Percentiles rank a stretch among this genome's conserved stretches.
Evolutionary conservation across 2,113 vertebrate genomes (phyloP).

Genomic region (Lucifuga dentata): DNA sequence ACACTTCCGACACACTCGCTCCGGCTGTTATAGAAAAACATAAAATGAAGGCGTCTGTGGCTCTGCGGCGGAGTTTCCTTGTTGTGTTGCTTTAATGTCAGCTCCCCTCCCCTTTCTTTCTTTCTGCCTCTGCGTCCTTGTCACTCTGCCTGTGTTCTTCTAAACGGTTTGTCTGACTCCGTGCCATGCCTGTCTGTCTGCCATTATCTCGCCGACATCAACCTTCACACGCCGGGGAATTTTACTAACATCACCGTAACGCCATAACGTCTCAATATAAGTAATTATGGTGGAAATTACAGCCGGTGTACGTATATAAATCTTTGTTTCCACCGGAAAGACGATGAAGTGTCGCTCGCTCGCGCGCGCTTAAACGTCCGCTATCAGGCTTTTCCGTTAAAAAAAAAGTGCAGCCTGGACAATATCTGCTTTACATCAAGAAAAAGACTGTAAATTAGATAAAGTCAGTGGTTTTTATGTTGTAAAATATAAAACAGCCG

Average conservation of each 20-base stretch:
- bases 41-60: constrained; percentile 79
- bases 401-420: constrained; percentile 36
- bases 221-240: not conserved
- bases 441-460: not conserved
- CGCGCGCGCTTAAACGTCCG: constrained; percentile 19
- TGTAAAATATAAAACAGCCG: not conserved
- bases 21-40: constrained; percentile 79
- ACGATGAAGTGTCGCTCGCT: constrained; percentile 62
- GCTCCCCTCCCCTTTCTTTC: constrained; percentile 81
- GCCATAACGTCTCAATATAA: not conserved
- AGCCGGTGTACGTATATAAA: constrained; percentile 2
- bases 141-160: constrained; percentile 67
- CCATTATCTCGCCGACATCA: constrained; percentile 2
- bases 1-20: constrained; percentile 62
- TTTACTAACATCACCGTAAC: accelerated
- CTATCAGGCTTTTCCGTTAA: constrained; percentile 1
- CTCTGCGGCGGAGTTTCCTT: constrained; percentile 81
- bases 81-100: constrained; percentile 84
- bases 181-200: constrained; percentile 24
- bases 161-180: constrained; percentile 1
- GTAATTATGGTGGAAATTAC: not conserved
- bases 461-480: not conserved
- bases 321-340: constrained; percentile 48
- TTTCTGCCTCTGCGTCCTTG: constrained; percentile 72
- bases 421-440: not conserved